These are phyloP conservation scores for Zaprionus africanus DNA, from an alignment of 1,140 invertebrate genomes.

Conservation along the genomic window DNA sequence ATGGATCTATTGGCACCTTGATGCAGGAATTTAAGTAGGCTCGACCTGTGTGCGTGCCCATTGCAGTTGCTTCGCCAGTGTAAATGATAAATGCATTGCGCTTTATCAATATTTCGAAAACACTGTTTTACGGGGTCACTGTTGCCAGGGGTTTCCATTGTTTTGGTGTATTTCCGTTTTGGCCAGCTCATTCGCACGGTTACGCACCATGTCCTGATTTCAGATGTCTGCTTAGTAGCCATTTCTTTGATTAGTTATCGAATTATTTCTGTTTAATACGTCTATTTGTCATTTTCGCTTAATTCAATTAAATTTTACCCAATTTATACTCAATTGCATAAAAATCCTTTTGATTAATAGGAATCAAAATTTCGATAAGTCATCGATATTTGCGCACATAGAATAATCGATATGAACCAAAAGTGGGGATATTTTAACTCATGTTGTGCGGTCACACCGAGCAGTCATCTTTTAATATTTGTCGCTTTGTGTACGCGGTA, in stretches of 20 bases:
- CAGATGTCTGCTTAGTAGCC: neutral
- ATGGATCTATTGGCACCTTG: constrained; percentile 81
- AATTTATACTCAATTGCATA: neutral
- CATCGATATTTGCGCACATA: neutral
- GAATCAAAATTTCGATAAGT: neutral
- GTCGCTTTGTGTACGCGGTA: constrained; percentile 25
- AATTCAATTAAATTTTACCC: neutral
- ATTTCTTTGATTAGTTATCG: constrained; percentile 1
- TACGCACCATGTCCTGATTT: constrained; percentile 46
- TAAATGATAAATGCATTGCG: constrained; percentile 47
- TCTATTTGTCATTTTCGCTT: too few relatives aligned
- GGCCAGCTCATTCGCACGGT: constrained; percentile 51
- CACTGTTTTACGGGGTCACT: constrained; percentile 46
- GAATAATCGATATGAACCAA: neutral
- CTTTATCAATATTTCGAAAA: constrained; percentile 72
- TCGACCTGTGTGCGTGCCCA: constrained; percentile 58
- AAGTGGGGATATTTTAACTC: neutral
- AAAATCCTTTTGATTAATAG: neutral
- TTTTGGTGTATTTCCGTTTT: constrained; percentile 75
- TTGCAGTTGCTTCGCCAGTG: constrained; percentile 24
- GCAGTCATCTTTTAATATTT: constrained; percentile 37
- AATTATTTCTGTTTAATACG: neutral
- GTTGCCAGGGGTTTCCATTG: constrained; percentile 72
- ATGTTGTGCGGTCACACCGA: neutral
- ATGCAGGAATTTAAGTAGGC: constrained; percentile 73